Conservation (phyloP, 37 sponge, comb jelly and placozoan species). For the Oscarella lobularis region DNA sequence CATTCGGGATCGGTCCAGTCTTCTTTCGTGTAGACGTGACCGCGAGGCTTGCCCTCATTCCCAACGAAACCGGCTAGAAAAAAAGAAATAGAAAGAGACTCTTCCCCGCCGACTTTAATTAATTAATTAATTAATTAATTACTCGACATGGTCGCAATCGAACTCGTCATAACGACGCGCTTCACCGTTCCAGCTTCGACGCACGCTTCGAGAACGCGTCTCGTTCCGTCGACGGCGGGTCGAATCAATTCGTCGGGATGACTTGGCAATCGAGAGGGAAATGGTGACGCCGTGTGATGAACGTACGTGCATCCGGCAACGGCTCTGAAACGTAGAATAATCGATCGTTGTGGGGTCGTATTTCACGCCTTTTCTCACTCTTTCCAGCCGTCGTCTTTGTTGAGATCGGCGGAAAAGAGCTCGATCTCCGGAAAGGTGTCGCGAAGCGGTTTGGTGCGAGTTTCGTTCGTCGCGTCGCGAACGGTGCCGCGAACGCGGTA, state of each 20-base stretch:
- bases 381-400: background rate
- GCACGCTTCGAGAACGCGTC: slow-evolving; percentile 75
- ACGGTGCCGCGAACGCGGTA: slow-evolving; percentile 77
- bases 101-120: too few species aligned
- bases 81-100: too few species aligned
- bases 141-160: slow-evolving; percentile 58
- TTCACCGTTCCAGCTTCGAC: slow-evolving; percentile 59
- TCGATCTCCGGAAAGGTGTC: background rate
- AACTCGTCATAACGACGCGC: slow-evolving; percentile 80
- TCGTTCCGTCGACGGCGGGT: slow-evolving; percentile 75
- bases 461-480: slow-evolving; percentile 47
- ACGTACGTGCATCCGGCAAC: slow-evolving; percentile 71
- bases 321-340: slow-evolving; percentile 20
- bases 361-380: background rate
- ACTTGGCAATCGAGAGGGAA: background rate
- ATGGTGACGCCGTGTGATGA: slow-evolving; percentile 82
- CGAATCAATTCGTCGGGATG: slow-evolving; percentile 22
- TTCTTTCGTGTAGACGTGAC: slow-evolving; percentile 60
- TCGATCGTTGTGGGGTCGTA: too few species aligned
- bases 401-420: background rate
- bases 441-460: background rate
- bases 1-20: slow-evolving; percentile 53
- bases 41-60: too few species aligned
- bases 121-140: too few species aligned
- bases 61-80: too few species aligned